Evolutionary conservation across 1,140 invertebrate genomes (phyloP).

Genomic region (Dinothrombium tinctorium): DNA sequence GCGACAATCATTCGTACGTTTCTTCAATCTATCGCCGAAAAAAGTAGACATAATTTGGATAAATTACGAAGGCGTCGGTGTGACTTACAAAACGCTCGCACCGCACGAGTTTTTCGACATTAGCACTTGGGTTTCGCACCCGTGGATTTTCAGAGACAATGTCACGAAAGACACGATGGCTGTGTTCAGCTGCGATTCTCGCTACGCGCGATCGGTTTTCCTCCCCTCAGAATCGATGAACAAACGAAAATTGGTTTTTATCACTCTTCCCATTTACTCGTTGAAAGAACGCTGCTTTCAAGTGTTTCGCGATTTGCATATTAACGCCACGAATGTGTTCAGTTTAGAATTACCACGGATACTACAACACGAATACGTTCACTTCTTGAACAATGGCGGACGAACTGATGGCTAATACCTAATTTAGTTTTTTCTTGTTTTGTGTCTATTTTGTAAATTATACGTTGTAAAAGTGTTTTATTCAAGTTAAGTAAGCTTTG

Average conservation of each 20-base stretch:
- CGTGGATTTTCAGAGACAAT: slow-evolving; percentile 1
- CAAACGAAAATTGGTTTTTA: background rate
- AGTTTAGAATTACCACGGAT: background rate
- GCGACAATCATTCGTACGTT: background rate
- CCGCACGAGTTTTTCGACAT: background rate
- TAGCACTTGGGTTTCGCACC: background rate
- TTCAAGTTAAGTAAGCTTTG: too few relatives aligned
- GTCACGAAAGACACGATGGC: background rate
- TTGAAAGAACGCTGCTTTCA: background rate
- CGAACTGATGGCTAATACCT: too few relatives aligned
- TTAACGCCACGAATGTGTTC: background rate
- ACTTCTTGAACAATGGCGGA: background rate
- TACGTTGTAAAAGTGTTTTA: too few relatives aligned
- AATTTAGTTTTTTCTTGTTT: too few relatives aligned
- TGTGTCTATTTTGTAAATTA: too few relatives aligned
- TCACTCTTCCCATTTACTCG: background rate
- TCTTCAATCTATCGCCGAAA: background rate
- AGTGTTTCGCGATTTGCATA: background rate
- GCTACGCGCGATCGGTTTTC: background rate
- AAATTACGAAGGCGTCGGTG: background rate
- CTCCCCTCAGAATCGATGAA: background rate
- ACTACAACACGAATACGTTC: background rate
- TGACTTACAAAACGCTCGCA: background rate
- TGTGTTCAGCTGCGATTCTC: background rate
- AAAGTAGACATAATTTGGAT: background rate